These are phyloP conservation scores for Dicyrtomina minuta DNA, from an alignment of 2,888 invertebrate genomes.

Conservation along the genomic window DNA sequence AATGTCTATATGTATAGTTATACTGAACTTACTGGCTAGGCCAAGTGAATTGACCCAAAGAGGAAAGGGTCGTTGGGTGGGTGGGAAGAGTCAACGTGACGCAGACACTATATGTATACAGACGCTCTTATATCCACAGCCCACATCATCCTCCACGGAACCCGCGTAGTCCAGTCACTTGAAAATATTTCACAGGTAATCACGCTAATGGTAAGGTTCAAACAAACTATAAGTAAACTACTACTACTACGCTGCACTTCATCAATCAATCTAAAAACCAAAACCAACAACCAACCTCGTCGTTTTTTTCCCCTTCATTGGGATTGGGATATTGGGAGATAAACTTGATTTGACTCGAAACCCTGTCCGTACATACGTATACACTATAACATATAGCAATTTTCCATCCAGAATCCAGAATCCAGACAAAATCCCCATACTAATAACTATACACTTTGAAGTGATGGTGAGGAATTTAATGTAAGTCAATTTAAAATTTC, in stretches of 20 bases:
- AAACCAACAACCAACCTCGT: slow-evolving; percentile 3
- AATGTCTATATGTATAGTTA: too few relatives aligned
- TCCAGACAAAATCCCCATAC: too few relatives aligned
- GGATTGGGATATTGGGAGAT: too few relatives aligned
- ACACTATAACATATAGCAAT: too few relatives aligned
- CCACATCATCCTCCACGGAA: too few relatives aligned
- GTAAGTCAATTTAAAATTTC: too few relatives aligned
- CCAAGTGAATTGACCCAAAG: neutral
- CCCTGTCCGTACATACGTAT: neutral
- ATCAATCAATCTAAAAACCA: slow-evolving; percentile 26
- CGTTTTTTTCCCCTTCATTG: slow-evolving; percentile 6
- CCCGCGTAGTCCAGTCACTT: slow-evolving; percentile 1
- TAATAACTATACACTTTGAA: too few relatives aligned
- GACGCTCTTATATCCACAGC: too few relatives aligned
- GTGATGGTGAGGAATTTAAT: too few relatives aligned
- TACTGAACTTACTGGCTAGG: too few relatives aligned
- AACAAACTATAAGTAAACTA: slow-evolving; percentile 20
- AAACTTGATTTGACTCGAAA: too few relatives aligned
- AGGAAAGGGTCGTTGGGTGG: neutral
- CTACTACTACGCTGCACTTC: slow-evolving; percentile 30
- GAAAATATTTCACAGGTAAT: slow-evolving; percentile 29
- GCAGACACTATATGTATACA: neutral
- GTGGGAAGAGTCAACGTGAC: neutral
- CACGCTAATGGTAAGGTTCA: slow-evolving; percentile 25
- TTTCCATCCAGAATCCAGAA: too few relatives aligned